Conservation (phyloP, 2,888 invertebrate species). For the Gortyna flavago region DNA sequence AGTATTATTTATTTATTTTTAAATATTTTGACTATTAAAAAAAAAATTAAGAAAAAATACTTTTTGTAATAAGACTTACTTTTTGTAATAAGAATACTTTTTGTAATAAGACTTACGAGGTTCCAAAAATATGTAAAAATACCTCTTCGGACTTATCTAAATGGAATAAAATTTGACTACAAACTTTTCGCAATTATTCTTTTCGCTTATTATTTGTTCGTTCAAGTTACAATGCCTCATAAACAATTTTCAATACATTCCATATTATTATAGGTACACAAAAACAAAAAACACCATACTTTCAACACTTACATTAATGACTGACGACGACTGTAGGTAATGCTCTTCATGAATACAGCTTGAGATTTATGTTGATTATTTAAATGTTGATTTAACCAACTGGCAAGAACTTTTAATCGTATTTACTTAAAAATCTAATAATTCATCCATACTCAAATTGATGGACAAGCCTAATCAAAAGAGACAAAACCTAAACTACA, state of each 20-base stretch:
- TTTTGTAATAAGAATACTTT: background rate
- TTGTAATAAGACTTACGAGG: too few relatives aligned
- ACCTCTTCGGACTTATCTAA: too few relatives aligned
- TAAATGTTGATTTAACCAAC: background rate
- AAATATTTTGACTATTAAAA: background rate
- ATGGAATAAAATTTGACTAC: background rate
- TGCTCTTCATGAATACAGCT: background rate
- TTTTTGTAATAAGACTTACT: background rate
- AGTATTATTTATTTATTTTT: too few relatives aligned
- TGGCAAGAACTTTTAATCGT: background rate
- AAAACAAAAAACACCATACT: too few relatives aligned
- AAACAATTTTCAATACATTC: too few relatives aligned
- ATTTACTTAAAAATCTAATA: background rate
- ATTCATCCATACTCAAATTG: conserved; percentile 4
- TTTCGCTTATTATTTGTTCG: too few relatives aligned
- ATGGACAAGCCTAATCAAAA: conserved; percentile 22
- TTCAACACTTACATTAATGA: too few relatives aligned
- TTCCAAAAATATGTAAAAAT: background rate
- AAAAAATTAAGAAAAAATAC: too few relatives aligned
- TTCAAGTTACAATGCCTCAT: too few relatives aligned
- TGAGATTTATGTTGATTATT: background rate
- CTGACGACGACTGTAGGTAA: too few relatives aligned
- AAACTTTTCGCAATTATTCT: background rate
- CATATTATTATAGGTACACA: too few relatives aligned
- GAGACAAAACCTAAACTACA: conserved; percentile 32